Conservation (phyloP, 2,113 vertebrate species). For the Vicugna pacos region DNA sequence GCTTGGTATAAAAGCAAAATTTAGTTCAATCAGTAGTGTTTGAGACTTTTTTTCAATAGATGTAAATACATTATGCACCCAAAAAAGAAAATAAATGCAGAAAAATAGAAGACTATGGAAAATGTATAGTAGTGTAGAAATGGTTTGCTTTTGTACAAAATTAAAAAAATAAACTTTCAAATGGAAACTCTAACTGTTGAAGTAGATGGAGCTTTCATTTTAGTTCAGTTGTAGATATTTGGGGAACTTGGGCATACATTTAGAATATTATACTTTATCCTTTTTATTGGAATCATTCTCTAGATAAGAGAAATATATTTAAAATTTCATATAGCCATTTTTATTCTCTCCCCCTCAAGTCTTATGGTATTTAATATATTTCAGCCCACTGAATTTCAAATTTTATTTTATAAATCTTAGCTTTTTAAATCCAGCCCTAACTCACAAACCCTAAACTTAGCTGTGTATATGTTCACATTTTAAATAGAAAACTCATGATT, state of each 20-base stretch:
- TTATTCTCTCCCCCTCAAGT: neutral
- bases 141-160: neutral
- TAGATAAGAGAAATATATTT: neutral
- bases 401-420: neutral
- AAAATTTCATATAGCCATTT: neutral
- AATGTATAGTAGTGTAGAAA: neutral
- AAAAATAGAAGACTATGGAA: neutral
- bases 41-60: neutral
- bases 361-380: neutral
- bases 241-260: neutral
- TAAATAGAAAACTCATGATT: neutral
- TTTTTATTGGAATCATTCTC: neutral
- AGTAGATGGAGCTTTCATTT: neutral
- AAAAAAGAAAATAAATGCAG: conserved; percentile 19
- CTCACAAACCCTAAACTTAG: neutral
- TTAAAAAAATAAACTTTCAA: neutral
- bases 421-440: neutral
- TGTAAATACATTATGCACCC: neutral
- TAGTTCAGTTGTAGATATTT: neutral
- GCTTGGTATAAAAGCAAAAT: conserved; percentile 20
- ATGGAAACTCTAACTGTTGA: neutral
- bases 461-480: neutral
- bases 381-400: neutral
- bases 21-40: conserved; percentile 12
- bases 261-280: neutral